A percentile compares a stretch with the other conserved stretches of the same genome.
phyloP scores from a whole-genome alignment of 1,140 invertebrate genomes.

The Zophobas morio region DNA sequence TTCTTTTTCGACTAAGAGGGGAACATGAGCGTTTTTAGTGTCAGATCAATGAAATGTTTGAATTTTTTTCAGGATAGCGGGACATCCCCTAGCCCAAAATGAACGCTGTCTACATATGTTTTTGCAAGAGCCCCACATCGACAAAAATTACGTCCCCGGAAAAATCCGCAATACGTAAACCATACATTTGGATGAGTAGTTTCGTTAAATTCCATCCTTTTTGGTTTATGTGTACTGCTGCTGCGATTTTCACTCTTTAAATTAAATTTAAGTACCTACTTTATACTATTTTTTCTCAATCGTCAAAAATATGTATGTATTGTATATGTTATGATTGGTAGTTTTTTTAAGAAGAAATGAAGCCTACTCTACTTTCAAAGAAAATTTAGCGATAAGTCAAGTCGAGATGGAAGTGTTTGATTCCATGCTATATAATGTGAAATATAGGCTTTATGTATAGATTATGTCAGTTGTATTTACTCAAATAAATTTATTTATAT shows the following conservation, averaged over 20 bases:
- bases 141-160: conserved; percentile 99
- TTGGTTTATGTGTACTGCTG: conserved; percentile 11
- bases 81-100: conserved; percentile 99
- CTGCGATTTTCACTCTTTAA: conserved; percentile 21
- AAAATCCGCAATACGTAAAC: conserved; percentile 96
- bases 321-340: conserved; percentile 39
- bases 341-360: conserved; percentile 30
- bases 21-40: no score
- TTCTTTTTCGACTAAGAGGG: no score
- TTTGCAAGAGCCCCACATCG: conserved; percentile 96
- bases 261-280: conserved; percentile 11
- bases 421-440: conserved; percentile 54
- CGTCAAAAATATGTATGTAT: conserved; percentile 34
- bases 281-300: conserved; percentile 24
- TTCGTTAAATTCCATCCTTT: conserved; percentile 44
- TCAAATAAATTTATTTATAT: conserved; percentile 59
- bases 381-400: conserved; percentile 10
- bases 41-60: no score
- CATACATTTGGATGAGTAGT: conserved; percentile 26
- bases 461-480: conserved; percentile 55
- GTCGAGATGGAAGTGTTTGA: conserved; percentile 46
- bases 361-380: conserved; percentile 26
- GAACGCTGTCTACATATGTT: conserved; percentile 99
- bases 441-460: conserved; percentile 56
- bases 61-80: conserved; percentile 87